Evolutionary conservation across 2,888 invertebrate genomes (phyloP).

Genomic region (Bhutanitis thaidina): DNA sequence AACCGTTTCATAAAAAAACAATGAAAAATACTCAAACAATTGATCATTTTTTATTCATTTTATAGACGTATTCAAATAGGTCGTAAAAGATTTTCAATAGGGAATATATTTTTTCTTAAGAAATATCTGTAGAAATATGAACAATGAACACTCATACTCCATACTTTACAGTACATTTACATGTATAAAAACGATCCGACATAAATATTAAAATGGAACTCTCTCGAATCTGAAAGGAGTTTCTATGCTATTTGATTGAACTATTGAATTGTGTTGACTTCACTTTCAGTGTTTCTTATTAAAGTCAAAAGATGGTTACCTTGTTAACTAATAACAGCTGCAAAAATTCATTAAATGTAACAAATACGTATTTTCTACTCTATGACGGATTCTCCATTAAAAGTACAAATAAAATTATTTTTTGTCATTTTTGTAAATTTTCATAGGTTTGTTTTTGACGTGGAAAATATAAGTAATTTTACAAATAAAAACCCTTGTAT

Average conservation of each 20-base stretch:
- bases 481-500: too few relatives aligned
- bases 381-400: too few relatives aligned
- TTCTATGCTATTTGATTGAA: conserved; percentile 1
- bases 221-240: conserved; percentile 3
- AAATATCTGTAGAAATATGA: conserved; percentile 3
- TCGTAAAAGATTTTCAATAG: conserved; percentile 1
- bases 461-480: too few relatives aligned
- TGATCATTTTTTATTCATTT: neutral
- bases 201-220: conserved; percentile 6
- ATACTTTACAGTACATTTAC: conserved; percentile 18
- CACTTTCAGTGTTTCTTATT: conserved; percentile 6
- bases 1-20: too few relatives aligned
- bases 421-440: too few relatives aligned
- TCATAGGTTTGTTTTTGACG: too few relatives aligned
- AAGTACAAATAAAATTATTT: too few relatives aligned
- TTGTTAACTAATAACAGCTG: too few relatives aligned
- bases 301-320: neutral
- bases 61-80: neutral
- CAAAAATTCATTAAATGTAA: too few relatives aligned
- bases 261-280: neutral
- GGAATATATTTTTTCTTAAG: conserved; percentile 3
- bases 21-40: too few relatives aligned
- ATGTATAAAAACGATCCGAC: conserved; percentile 8
- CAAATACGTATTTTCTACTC: too few relatives aligned
- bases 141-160: conserved; percentile 12